Evolutionary conservation across 2,113 vertebrate species (phyloP).

Genomic region (Caranx ignobilis): DNA sequence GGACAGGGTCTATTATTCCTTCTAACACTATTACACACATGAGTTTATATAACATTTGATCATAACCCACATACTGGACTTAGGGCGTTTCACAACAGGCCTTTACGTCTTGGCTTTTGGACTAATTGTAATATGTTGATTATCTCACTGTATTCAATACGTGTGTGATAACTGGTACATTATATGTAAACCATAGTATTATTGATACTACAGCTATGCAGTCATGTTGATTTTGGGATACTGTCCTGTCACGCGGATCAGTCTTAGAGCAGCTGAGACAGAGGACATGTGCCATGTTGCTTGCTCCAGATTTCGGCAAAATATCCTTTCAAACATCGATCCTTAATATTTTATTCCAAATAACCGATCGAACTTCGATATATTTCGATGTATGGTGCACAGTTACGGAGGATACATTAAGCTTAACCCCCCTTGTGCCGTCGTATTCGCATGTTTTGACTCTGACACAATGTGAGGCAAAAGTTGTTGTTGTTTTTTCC

Average conservation of each 20-base stretch:
- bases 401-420: neutral
- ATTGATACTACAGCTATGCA: slow-evolving; percentile 17
- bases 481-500: too few relatives aligned
- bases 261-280: slow-evolving; percentile 1
- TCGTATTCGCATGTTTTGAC: neutral
- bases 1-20: too few relatives aligned
- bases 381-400: neutral
- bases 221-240: slow-evolving; percentile 6
- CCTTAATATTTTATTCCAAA: neutral
- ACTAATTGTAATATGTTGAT: neutral
- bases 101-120: neutral
- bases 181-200: neutral
- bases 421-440: neutral
- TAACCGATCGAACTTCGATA: neutral
- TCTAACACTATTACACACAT: neutral
- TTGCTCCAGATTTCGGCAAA: neutral
- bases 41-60: neutral
- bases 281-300: neutral
- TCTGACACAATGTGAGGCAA: neutral
- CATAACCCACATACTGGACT: neutral
- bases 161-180: neutral
- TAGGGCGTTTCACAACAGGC: neutral
- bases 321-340: slow-evolving; percentile 17
- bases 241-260: neutral
- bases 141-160: neutral